Evolutionary conservation across 2,888 invertebrate genomes (phyloP).

Genomic region (Andrena trimmerana): DNA sequence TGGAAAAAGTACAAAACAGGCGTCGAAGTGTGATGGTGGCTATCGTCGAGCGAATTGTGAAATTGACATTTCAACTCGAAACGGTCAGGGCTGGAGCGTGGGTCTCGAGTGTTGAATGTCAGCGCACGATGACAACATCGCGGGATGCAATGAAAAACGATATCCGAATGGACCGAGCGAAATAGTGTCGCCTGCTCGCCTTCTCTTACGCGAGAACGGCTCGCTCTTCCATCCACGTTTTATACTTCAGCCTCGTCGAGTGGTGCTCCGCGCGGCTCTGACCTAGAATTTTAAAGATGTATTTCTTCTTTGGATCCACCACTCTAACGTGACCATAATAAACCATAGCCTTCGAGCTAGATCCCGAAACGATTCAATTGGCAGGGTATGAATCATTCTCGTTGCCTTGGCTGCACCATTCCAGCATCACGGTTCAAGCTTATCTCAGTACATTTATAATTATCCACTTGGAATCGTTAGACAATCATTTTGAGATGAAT

Average conservation of each 20-base stretch:
- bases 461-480: neutral
- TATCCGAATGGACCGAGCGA: constrained; percentile 34
- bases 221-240: constrained; percentile 44
- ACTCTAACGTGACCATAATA: constrained; percentile 42
- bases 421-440: neutral
- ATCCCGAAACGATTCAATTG: constrained; percentile 42
- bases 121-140: constrained; percentile 16
- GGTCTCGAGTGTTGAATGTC: constrained; percentile 24
- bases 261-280: constrained; percentile 45
- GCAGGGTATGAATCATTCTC: constrained; percentile 24
- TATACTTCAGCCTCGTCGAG: constrained; percentile 15
- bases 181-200: constrained; percentile 31
- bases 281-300: constrained; percentile 60
- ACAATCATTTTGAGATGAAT: no score
- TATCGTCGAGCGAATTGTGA: neutral
- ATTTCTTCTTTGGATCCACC: constrained; percentile 38
- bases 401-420: constrained; percentile 7
- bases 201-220: neutral
- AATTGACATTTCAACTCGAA: constrained; percentile 13
- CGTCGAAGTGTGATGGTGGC: neutral
- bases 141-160: constrained; percentile 48
- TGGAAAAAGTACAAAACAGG: constrained; percentile 31
- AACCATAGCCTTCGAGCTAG: constrained; percentile 43
- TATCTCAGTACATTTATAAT: neutral
- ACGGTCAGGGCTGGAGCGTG: neutral